Base-by-base conservation (phyloP, 2,113 vertebrate genomes). In the Archocentrus centrarchus region DNA sequence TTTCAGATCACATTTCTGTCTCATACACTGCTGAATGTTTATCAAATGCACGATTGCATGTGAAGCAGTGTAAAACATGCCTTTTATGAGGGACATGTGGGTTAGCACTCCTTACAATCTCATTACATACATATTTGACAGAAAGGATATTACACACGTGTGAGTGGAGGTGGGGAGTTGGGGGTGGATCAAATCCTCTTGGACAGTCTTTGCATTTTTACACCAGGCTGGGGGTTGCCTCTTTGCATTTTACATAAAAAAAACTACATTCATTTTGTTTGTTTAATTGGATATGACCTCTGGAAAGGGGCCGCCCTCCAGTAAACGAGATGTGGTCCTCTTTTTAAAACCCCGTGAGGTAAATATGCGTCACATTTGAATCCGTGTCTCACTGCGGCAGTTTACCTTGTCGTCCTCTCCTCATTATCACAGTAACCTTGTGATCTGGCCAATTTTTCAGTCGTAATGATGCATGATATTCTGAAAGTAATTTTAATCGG, bases 391-490 rank as follows among this genome's bases (percentile, higher is more conserved):
- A 7, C 62, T 59, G 75, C 87, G 2, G 89, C 89, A 87, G 87
- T 93, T 93, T 87, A 89, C 70, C 90, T 89, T 50, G 79, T 90
- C 77, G 80, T 87, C 85, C 79, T 77, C 84, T 60, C 81, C 92
- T 95, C 94, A 90, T 95, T 94, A 95, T 84, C 88, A 83, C 86
- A 30, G 63, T 91, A 85, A 93, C 93, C 94, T 93, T 92, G 86
- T 86, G 88, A 93, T 92, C 91, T 80, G 86, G 81, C 66, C 86
- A 80, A 55, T 90, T 88, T 87, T 81, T 70, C 75, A 61, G 64
- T 77, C 4, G 64, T 92, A 92, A 93, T 92, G 90, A 93, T 83
- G 87, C 83, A 70, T 85, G 87, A 86, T 84, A 84, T 78, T 92
- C 87, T 66, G 81, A 90, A 81, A 80, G 86, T 73, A 78, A 91